Evolutionary conservation across 2,797 vertebrate species (phyloP).

Genomic region (Alosa sapidissima): DNA sequence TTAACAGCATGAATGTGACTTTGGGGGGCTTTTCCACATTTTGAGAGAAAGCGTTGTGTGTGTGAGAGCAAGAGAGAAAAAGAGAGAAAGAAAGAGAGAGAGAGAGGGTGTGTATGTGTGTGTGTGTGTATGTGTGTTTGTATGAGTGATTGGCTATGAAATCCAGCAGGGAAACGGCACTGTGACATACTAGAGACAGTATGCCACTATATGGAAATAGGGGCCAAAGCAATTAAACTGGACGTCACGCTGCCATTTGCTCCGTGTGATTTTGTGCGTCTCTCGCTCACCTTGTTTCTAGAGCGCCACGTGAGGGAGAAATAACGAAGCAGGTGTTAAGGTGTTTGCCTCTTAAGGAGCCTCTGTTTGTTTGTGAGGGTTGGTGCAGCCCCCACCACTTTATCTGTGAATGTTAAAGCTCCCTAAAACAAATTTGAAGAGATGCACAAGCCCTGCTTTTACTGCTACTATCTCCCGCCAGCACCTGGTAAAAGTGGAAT

Average conservation of each 20-base stretch:
- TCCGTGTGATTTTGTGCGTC: not conserved
- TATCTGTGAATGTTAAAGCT: conserved; percentile 9
- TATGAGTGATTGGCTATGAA: not conserved
- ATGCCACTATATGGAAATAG: not conserved
- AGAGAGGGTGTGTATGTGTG: not conserved
- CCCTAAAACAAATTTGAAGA: conserved; percentile 2
- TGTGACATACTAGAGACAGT: not conserved
- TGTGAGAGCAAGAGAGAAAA: too few relatives aligned
- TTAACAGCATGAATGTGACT: not conserved
- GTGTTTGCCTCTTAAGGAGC: not conserved
- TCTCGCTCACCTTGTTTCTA: conserved; percentile 11
- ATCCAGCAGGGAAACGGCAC: not conserved
- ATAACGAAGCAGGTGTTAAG: not conserved
- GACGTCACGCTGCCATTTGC: not conserved
- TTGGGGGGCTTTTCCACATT: not conserved
- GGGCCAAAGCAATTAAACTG: conserved; percentile 19
- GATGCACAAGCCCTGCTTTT: conserved; percentile 15
- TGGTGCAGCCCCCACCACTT: not conserved
- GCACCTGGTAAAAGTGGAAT: conserved; percentile 14
- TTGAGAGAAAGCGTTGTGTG: not conserved
- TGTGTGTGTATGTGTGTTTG: not conserved
- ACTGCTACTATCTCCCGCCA: not conserved
- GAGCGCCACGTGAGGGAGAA: not conserved
- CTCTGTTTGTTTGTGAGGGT: not conserved
- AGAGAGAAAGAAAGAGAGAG: too few relatives aligned